Conservation (phyloP, 2,113 vertebrate genomes). For the Oryzias celebensis region DNA sequence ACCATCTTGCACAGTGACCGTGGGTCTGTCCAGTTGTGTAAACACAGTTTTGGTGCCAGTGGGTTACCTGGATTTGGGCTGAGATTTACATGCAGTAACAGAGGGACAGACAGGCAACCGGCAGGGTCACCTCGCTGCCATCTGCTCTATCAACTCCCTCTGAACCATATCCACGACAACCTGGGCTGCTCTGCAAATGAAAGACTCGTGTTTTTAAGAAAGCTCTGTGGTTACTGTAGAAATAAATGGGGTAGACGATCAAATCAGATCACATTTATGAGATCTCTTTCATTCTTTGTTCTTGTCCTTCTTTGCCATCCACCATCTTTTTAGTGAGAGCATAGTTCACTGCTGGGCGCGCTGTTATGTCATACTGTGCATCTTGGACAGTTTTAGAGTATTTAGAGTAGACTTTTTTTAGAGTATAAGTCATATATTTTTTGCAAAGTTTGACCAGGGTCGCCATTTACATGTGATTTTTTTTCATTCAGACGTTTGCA, state of each 20-base stretch:
- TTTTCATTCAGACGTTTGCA: no score
- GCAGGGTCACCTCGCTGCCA: constrained; percentile 59
- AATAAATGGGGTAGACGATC: neutral
- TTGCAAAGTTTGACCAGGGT: no score
- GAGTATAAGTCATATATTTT: no score
- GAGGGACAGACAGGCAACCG: constrained; percentile 50
- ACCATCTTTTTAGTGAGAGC: no score
- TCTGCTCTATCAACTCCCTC: constrained; percentile 60
- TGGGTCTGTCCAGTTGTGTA: constrained; percentile 52
- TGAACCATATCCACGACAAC: constrained; percentile 47
- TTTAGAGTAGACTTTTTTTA: no score
- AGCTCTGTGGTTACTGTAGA: constrained; percentile 6
- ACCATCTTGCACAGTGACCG: constrained; percentile 6
- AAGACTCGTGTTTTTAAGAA: constrained; percentile 1
- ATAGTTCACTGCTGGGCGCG: no score
- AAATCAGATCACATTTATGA: no score
- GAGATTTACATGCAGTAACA: constrained; percentile 46
- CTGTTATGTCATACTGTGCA: no score
- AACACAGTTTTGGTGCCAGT: constrained; percentile 37
- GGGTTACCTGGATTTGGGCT: constrained; percentile 27
- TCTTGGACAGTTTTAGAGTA: no score
- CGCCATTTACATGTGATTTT: no score
- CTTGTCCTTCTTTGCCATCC: no score
- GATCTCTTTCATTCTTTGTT: no score
- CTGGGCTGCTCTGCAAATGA: constrained; percentile 21